A percentile compares a stretch with the other conserved stretches of the same genome.
These are phyloP conservation scores for Brachypteracias leptosomus DNA, from an alignment of 2,113 vertebrate genomes.

Conservation along the genomic window DNA sequence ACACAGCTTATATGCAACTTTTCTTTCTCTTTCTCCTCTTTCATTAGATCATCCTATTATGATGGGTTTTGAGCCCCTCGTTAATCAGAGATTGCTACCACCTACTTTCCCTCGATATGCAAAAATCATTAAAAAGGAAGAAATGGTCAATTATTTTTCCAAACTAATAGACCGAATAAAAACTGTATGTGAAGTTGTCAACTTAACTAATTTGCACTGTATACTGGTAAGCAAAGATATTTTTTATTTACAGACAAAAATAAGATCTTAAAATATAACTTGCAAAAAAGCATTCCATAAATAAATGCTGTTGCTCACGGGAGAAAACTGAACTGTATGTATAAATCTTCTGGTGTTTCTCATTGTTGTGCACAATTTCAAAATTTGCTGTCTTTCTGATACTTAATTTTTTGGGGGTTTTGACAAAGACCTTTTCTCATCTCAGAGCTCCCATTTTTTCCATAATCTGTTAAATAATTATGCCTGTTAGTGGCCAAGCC, in stretches of 20 bases:
- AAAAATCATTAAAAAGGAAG: constrained; percentile 98
- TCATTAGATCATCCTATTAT: constrained; percentile 95
- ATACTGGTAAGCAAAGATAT: constrained; percentile 86
- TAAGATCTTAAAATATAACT: neutral
- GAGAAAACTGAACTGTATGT: neutral
- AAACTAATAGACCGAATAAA: constrained; percentile 97
- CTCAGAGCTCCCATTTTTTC: neutral
- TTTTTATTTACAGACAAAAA: neutral
- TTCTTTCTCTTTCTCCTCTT: neutral
- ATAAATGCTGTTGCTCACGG: neutral
- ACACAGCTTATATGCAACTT: neutral
- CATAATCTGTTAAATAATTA: neutral
- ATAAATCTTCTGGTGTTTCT: neutral
- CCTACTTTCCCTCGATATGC: constrained; percentile 98
- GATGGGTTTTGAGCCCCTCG: constrained; percentile 99
- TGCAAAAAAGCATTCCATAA: neutral
- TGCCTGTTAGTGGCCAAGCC: neutral
- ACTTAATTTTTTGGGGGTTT: neutral
- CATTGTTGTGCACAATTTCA: neutral
- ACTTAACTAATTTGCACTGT: constrained; percentile 93
- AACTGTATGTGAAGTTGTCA: constrained; percentile 97
- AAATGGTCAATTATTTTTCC: constrained; percentile 97
- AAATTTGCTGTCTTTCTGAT: neutral
- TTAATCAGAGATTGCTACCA: constrained; percentile 96
- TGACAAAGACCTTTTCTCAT: neutral